These are phyloP conservation scores for Labroides dimidiatus DNA, from an alignment of 2,797 vertebrate genomes.

Conservation along the genomic window DNA sequence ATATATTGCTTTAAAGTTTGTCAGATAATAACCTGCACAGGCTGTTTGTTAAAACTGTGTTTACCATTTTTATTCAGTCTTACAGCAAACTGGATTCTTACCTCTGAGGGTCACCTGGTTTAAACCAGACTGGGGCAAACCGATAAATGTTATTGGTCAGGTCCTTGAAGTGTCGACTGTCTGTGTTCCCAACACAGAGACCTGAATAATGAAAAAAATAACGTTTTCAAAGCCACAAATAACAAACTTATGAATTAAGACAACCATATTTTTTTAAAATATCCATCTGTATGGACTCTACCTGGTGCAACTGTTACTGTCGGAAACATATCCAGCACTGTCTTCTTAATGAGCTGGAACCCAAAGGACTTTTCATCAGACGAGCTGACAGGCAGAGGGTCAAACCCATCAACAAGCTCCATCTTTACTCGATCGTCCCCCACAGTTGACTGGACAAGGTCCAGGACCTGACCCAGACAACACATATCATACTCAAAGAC, in stretches of 20 bases:
- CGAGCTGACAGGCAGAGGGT: constrained; percentile 90
- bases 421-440: constrained; percentile 91
- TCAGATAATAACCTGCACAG: not conserved
- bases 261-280: too few relatives aligned
- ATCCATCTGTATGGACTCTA: constrained; percentile 59
- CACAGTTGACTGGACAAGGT: constrained; percentile 82
- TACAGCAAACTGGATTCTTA: constrained; percentile 63
- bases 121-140: constrained; percentile 87
- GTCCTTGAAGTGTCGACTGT: constrained; percentile 91
- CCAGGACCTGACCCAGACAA: constrained; percentile 82
- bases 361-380: constrained; percentile 87
- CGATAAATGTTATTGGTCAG: constrained; percentile 88
- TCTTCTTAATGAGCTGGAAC: constrained; percentile 90
- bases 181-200: constrained; percentile 91
- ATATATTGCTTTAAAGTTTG: not conserved
- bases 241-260: too few relatives aligned
- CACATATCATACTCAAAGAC: constrained; percentile 12
- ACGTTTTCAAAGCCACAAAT: not conserved
- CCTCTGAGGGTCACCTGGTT: constrained; percentile 84
- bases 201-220: constrained; percentile 77
- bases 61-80: not conserved
- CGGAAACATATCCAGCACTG: constrained; percentile 89
- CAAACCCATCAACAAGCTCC: constrained; percentile 85
- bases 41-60: not conserved
- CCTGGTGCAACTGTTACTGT: constrained; percentile 89